Evolutionary conservation across 2,797 vertebrate species (phyloP).

Genomic region (Limnodromus scolopaceus): DNA sequence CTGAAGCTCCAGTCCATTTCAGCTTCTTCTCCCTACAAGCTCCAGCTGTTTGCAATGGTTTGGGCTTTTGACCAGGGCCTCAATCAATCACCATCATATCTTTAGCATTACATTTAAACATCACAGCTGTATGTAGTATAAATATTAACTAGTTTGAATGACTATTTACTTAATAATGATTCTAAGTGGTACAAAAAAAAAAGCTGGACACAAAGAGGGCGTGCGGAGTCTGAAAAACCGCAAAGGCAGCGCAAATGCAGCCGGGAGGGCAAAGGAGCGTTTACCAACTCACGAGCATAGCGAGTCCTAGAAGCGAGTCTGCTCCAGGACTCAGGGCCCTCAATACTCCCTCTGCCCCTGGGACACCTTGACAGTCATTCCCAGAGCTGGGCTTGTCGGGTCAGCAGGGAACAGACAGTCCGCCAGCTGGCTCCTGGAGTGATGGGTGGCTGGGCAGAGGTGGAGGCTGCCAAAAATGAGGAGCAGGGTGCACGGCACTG

Average conservation of each 20-base stretch:
- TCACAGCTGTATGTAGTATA: background rate
- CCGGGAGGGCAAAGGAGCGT: background rate
- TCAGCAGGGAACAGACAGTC: accelerated
- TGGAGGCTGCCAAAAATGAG: background rate
- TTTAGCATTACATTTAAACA: background rate
- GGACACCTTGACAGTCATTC: background rate
- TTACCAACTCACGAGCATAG: too few relatives aligned
- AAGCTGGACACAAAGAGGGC: too few relatives aligned
- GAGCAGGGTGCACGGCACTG: too few relatives aligned
- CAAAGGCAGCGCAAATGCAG: background rate
- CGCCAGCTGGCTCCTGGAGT: background rate
- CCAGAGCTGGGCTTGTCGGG: background rate
- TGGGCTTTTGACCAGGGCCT: background rate
- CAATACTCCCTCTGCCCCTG: too few relatives aligned
- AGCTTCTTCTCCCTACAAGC: background rate
- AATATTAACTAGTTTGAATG: too few relatives aligned
- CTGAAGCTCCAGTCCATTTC: background rate
- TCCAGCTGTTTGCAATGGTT: background rate
- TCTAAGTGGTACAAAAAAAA: too few relatives aligned
- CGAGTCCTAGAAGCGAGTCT: too few relatives aligned
- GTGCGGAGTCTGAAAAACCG: too few relatives aligned
- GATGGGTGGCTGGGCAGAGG: background rate
- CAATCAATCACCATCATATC: background rate
- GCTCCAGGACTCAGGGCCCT: too few relatives aligned
- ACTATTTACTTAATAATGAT: too few relatives aligned